phyloP scores from a whole-genome alignment of 2,888 invertebrate species.

The Drosophila vallismaia region DNA sequence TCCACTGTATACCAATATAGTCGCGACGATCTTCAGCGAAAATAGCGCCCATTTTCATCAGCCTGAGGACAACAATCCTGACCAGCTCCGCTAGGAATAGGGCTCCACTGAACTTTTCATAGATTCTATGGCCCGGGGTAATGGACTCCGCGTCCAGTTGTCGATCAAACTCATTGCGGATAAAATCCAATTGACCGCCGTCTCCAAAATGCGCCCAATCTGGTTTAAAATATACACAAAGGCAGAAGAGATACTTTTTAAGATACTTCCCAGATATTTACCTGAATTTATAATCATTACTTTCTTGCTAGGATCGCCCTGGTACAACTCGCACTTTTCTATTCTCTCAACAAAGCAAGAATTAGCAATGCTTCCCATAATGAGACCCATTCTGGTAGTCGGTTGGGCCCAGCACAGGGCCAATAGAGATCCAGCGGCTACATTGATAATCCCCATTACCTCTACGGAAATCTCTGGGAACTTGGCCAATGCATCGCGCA shows the following conservation, averaged over 20 bases:
- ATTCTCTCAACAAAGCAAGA: constrained; percentile 93
- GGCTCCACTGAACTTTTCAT: constrained; percentile 92
- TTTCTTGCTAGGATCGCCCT: constrained; percentile 83
- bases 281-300: constrained; percentile 93
- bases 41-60: constrained; percentile 88
- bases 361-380: constrained; percentile 94
- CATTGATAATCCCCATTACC: constrained; percentile 95
- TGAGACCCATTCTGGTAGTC: constrained; percentile 89
- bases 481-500: constrained; percentile 92
- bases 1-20: constrained; percentile 74
- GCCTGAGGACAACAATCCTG: constrained; percentile 91
- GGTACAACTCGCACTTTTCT: constrained; percentile 90
- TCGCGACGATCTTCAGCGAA: constrained; percentile 50
- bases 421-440: constrained; percentile 96
- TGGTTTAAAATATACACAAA: no score
- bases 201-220: constrained; percentile 99
- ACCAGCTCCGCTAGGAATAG: constrained; percentile 98
- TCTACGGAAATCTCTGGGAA: constrained; percentile 91
- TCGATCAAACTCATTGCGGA: constrained; percentile 92
- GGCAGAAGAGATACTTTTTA: no score
- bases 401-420: constrained; percentile 92
- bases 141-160: constrained; percentile 92
- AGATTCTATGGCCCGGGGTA: constrained; percentile 91
- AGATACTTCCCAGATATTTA: not conserved
- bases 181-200: constrained; percentile 92